Conservation (phyloP, 2,888 invertebrate species). For the Marasmarcha lunaedactyla region DNA sequence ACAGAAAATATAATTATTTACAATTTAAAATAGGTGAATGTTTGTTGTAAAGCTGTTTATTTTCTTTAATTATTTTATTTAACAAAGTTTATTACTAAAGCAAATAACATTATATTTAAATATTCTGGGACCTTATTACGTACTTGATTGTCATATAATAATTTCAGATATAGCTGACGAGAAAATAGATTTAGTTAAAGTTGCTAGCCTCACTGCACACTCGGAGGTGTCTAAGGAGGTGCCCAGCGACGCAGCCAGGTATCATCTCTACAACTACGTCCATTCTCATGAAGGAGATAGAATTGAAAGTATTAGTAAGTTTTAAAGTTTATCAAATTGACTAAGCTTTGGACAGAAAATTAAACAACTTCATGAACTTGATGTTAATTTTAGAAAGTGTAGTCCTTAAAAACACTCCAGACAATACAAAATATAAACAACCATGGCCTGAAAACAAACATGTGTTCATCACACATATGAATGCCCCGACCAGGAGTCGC, state of each 20-base stretch:
- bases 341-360: too few species aligned
- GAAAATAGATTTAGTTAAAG: slow-evolving; percentile 84
- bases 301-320: slow-evolving; percentile 82
- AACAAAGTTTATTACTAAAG: slow-evolving; percentile 6
- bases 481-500: too few species aligned
- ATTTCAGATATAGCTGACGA: slow-evolving; percentile 85
- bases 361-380: too few species aligned
- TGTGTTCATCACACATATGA: too few species aligned
- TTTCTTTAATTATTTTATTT: not conserved
- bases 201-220: slow-evolving; percentile 59
- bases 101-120: not conserved
- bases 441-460: too few species aligned
- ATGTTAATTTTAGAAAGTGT: too few species aligned
- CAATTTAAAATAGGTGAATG: slow-evolving; percentile 84
- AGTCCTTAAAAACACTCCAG: too few species aligned
- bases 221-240: slow-evolving; percentile 81
- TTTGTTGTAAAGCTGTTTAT: too few species aligned
- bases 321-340: slow-evolving; percentile 2
- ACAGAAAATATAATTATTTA: slow-evolving; percentile 86
- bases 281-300: slow-evolving; percentile 95
- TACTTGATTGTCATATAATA: too few species aligned
- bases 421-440: too few species aligned
- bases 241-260: slow-evolving; percentile 88
- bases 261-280: slow-evolving; percentile 91
- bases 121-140: too few species aligned